Conservation (phyloP, 2,888 invertebrate genomes). For the Protophormia terraenovae region DNA sequence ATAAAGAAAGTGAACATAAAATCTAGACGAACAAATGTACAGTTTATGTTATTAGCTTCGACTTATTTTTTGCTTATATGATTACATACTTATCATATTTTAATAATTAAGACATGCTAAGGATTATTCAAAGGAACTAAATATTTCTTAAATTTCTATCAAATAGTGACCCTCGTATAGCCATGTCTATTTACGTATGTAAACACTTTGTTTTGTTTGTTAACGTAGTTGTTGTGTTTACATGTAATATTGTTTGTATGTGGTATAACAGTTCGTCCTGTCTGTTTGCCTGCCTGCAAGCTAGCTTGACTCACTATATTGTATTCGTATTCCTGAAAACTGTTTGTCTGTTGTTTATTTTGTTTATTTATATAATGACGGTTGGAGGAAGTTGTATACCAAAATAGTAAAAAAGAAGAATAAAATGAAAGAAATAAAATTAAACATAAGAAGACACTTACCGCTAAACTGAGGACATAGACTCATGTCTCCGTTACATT, state of each 20-base stretch:
- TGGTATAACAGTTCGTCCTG: neutral
- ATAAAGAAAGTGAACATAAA: no score
- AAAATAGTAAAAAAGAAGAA: neutral
- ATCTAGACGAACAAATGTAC: no score
- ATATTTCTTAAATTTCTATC: no score
- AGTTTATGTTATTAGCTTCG: no score
- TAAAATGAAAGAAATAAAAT: neutral
- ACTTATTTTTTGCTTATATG: no score
- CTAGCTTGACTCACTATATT: neutral
- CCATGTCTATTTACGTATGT: neutral
- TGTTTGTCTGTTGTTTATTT: neutral
- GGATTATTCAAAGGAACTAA: no score
- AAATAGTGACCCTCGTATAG: neutral
- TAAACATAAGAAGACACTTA: conserved; percentile 47
- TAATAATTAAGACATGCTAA: no score
- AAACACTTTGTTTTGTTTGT: conserved; percentile 1
- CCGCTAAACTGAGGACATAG: conserved; percentile 26
- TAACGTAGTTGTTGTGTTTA: neutral
- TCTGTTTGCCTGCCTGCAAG: no score
- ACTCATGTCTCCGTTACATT: conserved; percentile 25
- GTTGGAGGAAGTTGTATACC: neutral
- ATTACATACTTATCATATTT: no score
- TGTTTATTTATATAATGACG: conserved; percentile 5
- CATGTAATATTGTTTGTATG: neutral
- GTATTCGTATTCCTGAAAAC: neutral